phyloP scores from a whole-genome alignment of 2,888 invertebrate species.

The Tillus elongatus region DNA sequence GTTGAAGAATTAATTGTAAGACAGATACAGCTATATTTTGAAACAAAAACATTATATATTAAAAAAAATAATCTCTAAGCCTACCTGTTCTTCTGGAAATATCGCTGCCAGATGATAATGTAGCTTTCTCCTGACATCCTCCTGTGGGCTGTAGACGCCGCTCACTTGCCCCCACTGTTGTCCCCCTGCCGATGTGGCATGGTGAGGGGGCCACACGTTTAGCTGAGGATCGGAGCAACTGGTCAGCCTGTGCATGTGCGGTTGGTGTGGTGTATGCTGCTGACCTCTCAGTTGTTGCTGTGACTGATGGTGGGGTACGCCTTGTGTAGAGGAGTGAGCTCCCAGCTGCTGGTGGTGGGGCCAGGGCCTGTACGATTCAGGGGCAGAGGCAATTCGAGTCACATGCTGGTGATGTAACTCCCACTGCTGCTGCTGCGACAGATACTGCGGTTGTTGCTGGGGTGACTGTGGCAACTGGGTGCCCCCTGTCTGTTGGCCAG shows the following conservation, averaged over 20 bases:
- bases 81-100: constrained; percentile 82
- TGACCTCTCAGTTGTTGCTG: constrained; percentile 28
- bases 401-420: constrained; percentile 52
- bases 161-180: constrained; percentile 42
- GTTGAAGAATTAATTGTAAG: too few species aligned
- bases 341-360: constrained; percentile 40
- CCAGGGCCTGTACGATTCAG: constrained; percentile 52
- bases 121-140: constrained; percentile 65
- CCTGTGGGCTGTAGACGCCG: constrained; percentile 38
- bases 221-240: constrained; percentile 58
- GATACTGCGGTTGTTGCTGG: constrained; percentile 23
- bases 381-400: constrained; percentile 66
- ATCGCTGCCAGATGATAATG: constrained; percentile 85
- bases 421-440: constrained; percentile 32
- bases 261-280: constrained; percentile 15
- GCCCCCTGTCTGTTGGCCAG: too few species aligned
- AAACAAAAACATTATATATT: too few species aligned
- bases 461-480: constrained; percentile 30
- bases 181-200: too few species aligned
- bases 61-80: too few species aligned
- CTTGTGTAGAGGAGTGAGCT: too few species aligned
- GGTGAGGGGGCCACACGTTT: constrained; percentile 45
- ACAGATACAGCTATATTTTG: too few species aligned
- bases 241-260: constrained; percentile 43
- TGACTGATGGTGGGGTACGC: constrained; percentile 23